phyloP scores from a whole-genome alignment of 2,888 invertebrate species.

The Pristionchus arcanus region DNA sequence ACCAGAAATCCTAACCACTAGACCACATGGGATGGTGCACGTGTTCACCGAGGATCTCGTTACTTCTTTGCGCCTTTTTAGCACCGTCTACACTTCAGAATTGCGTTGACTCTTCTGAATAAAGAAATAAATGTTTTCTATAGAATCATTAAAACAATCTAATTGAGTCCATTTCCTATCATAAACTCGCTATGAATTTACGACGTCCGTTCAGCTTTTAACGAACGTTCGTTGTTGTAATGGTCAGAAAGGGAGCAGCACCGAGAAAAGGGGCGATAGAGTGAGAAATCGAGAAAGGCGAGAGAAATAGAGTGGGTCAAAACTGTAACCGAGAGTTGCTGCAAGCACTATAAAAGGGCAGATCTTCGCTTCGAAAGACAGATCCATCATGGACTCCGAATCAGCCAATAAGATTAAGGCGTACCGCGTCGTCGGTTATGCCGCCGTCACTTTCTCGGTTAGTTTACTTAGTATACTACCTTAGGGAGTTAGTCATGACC shows the following conservation, averaged over 20 bases:
- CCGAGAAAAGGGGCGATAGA: neutral
- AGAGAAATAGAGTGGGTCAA: neutral
- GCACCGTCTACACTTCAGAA: no score
- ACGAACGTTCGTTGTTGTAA: slow-evolving; percentile 15
- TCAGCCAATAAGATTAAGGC: slow-evolving; percentile 52
- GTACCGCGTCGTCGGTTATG: slow-evolving; percentile 52
- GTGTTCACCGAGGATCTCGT: no score
- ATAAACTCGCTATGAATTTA: neutral
- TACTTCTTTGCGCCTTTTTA: no score
- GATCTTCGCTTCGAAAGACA: neutral
- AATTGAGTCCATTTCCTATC: neutral
- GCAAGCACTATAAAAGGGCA: neutral
- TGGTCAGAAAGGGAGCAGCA: slow-evolving; percentile 5
- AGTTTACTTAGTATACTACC: neutral
- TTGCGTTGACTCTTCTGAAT: no score
- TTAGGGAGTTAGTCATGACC: no score
- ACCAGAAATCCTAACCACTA: slow-evolving; percentile 78
- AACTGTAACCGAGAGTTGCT: neutral
- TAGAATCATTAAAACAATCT: neutral
- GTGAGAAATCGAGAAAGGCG: neutral
- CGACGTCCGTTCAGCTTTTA: slow-evolving; percentile 17
- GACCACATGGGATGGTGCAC: slow-evolving; percentile 72
- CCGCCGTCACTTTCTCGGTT: slow-evolving; percentile 54
- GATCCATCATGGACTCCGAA: slow-evolving; percentile 51
- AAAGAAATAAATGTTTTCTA: no score